phyloP scores from a whole-genome alignment of 2,113 vertebrate species.

The Plecturocebus donacophilus region DNA sequence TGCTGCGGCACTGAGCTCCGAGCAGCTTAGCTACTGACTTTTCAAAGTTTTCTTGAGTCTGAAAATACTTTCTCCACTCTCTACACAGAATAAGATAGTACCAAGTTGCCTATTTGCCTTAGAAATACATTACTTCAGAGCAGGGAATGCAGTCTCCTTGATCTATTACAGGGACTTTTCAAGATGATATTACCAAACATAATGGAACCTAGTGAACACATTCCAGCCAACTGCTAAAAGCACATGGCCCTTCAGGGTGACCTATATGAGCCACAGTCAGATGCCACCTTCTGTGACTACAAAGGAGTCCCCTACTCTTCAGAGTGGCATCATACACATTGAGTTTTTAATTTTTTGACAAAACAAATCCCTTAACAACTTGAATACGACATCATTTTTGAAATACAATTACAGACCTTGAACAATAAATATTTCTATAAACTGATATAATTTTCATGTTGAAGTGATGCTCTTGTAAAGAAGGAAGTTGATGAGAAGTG shows the following conservation, averaged over 20 bases:
- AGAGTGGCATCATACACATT: not conserved
- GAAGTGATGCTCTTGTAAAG: slow-evolving; percentile 32
- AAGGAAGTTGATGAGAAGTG: not conserved
- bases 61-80: not conserved
- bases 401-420: slow-evolving; percentile 68
- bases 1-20: not conserved
- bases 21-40: slow-evolving; percentile 48
- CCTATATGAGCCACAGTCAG: not conserved
- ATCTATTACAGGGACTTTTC: not conserved
- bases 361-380: slow-evolving; percentile 66
- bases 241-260: not conserved
- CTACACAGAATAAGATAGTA: not conserved
- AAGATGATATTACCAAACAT: not conserved
- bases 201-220: not conserved
- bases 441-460: slow-evolving; percentile 50
- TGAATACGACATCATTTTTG: slow-evolving; percentile 41
- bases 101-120: not conserved
- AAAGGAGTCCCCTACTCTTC: not conserved
- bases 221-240: not conserved
- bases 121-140: not conserved
- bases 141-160: not conserved
- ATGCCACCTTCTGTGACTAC: not conserved
- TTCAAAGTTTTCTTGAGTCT: not conserved
- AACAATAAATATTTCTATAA: slow-evolving; percentile 57
- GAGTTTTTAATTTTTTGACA: slow-evolving; percentile 40